Conservation (phyloP, 1,140 invertebrate species). For the Drosophila rufa region DNA sequence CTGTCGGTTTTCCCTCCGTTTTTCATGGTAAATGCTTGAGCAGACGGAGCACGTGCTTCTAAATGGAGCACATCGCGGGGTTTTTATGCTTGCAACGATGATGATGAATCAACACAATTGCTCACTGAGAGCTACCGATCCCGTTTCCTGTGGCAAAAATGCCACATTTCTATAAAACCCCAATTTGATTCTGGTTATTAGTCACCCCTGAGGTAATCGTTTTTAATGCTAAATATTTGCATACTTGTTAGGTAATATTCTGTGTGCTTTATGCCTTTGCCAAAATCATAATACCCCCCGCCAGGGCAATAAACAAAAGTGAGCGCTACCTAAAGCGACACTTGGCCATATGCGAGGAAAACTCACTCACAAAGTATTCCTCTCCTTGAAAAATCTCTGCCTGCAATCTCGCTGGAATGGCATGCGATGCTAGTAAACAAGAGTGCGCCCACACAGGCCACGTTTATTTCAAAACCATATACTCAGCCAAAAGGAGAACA, state of each 20-base stretch:
- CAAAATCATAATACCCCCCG: conserved; percentile 13
- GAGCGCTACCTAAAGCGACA: conserved; percentile 16
- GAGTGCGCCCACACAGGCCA: conserved; percentile 30
- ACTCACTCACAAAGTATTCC: conserved; percentile 7
- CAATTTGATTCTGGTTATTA: background rate
- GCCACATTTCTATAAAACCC: background rate
- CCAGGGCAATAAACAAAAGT: conserved; percentile 18
- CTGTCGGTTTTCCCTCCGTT: conserved; percentile 1
- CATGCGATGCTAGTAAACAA: conserved; percentile 31
- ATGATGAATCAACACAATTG: conserved; percentile 68
- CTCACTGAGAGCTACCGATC: conserved; percentile 28
- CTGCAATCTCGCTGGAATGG: conserved; percentile 31
- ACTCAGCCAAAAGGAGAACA: conserved; percentile 11
- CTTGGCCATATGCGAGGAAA: conserved; percentile 43
- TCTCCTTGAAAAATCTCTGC: conserved; percentile 33
- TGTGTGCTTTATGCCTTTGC: background rate
- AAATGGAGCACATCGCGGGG: conserved; percentile 66
- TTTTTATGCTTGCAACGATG: conserved; percentile 48
- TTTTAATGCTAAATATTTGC: background rate
- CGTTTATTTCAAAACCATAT: conserved; percentile 34
- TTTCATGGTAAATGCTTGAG: conserved; percentile 48
- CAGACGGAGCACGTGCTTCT: conserved; percentile 46
- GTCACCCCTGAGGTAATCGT: too few species aligned
- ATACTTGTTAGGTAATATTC: background rate
- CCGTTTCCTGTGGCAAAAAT: conserved; percentile 60